Evolutionary conservation across 1,140 invertebrate genomes (phyloP), one percentile per base, ranked within the genome.

Genomic region (Manduca sexta): DNA sequence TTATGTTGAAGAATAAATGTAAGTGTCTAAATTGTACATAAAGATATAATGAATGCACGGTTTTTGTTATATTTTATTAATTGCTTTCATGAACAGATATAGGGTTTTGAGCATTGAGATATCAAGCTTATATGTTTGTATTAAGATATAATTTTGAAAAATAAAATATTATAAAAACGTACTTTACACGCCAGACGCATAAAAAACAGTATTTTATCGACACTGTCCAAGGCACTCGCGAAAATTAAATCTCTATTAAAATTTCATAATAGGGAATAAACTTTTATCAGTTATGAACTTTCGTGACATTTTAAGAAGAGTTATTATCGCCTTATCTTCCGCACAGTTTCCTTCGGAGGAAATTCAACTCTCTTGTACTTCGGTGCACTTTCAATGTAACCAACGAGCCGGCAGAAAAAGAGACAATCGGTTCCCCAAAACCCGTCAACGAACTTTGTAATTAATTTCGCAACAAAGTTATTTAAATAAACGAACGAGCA

Each of bases 221-320:
- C 49, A 39, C 31, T 39, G 34, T 47, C 44, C 57, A 54, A 57
- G 52, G 57, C 60, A 56, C 58, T 62, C 60, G 64, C 47, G 63
- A 77, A 80, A 77, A 83, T 80, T 80, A 79, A 76, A 82, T 74
- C 65, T 82, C 68, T 77, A 77, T 82, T 78, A 80, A 81, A 75
- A 79, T 79, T 80, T 77, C 68, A 71, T 73, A 80, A 83, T 77
- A 74, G 74, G 72, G 69, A 70, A 68, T 61, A 60, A 81, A 83
- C 75, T 83, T 81, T 83, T 83, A 83, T 83, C 77, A 76, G 79
- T 78, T 83, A 79, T 79, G 70, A 83, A 83, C 74, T 83, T 80
- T 83, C 61, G 64, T 79, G 79, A 81, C 79, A 74, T 77, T 79
- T 72, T 54, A 55, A 72, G 69, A 72, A 79, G 77, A 83, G 75